A percentile compares a stretch with the other conserved stretches of the same genome.
Conservation (phyloP, 2,113 vertebrate genomes). For the Corvus moneduloides region DNA sequence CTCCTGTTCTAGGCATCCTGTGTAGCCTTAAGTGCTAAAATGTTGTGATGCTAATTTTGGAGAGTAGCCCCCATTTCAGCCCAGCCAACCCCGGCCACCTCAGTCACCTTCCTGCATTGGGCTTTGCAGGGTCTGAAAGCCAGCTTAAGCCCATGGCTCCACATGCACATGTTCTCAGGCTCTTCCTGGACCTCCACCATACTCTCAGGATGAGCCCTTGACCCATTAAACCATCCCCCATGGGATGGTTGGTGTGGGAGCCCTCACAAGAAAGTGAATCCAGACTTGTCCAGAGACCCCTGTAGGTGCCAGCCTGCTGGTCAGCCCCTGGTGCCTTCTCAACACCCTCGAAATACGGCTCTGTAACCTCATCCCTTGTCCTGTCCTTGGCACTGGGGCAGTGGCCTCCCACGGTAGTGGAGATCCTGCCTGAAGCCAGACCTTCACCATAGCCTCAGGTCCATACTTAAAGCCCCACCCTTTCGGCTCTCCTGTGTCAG, state of each 20-base stretch:
- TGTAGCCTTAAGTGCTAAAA: neutral
- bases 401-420: accelerated
- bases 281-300: neutral
- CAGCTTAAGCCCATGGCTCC: neutral
- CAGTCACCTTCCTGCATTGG: neutral
- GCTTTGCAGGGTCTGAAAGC: neutral
- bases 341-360: neutral
- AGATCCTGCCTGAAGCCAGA: neutral
- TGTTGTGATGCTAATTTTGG: accelerated
- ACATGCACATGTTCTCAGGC: accelerated
- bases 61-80: neutral
- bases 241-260: neutral
- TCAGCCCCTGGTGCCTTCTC: neutral
- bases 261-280: accelerated
- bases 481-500: neutral
- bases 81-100: neutral
- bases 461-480: neutral
- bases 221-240: neutral
- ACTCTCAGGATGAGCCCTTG: accelerated
- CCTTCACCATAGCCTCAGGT: neutral
- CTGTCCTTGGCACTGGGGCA: neutral
- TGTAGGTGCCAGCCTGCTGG: neutral
- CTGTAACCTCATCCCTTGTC: neutral
- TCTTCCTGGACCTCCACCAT: neutral
- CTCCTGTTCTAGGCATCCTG: neutral